Base-by-base conservation (phyloP, 2,113 vertebrate species). In the Rana temporaria region DNA sequence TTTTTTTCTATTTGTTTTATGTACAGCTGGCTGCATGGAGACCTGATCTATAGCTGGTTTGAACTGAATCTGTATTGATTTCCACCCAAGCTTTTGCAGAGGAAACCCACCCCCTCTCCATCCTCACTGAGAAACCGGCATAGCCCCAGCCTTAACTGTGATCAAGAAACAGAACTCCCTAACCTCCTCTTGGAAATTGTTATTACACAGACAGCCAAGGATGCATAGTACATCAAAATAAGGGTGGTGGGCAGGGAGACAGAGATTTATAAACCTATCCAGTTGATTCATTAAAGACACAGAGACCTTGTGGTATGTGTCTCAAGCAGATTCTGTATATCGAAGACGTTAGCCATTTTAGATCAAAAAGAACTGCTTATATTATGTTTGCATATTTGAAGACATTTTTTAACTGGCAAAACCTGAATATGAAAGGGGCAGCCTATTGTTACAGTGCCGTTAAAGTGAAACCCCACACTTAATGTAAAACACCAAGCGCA, bases 21-120 rank as follows among this genome's bases (percentile, higher is more conserved):
- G 66, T 60, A 82, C 62, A 75, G 80, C 62, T 20, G 52, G 80
- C 71, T 82, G 90, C 88, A 89, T 89, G 85, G 89, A 88, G 90
- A 88, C 87, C 91, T 89, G 91, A 93, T 93, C 90, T 75, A 24
- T 66, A 77, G 71, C 65, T 90, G 90, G 91, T 89, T 90, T 91
- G 86, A 79, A 88, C 86, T 85, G 90, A 90, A 89, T 90, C 88
- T 89, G 86, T 92, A 93, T 93, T 81, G 92, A 92, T 90, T 88
- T 91, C 87, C 84, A 85, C 91, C 88, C 83, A 85, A 85, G 89
- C 89, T 90, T 48, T 89, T 90, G 88, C 89, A 89, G 89, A 90
- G 85, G 90, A 85, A 80, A 79, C 87, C 82, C 86, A 84, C 86
- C 84, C 74, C 69, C 75, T 76, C 73, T 67, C 86, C 66, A 63